Percentiles rank a stretch among this genome's conserved stretches.
Conservation (phyloP, 2,888 invertebrate genomes). For the Apomyelois bistriatella region DNA sequence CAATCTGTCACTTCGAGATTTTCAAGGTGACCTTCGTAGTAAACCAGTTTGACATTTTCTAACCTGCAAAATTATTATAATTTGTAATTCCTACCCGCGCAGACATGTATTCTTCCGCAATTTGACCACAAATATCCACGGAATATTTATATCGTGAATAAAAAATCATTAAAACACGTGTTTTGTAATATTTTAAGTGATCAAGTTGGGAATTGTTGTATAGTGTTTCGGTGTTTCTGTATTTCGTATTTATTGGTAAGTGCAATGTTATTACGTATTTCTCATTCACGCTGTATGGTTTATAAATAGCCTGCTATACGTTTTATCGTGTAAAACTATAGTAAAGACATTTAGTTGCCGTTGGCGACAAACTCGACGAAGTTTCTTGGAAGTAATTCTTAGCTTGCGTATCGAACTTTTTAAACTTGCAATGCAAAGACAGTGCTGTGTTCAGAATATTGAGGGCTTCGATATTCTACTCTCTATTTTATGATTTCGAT, state of each 20-base stretch:
- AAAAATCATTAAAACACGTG: conserved; percentile 41
- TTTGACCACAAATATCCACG: conserved; percentile 46
- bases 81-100: conserved; percentile 70
- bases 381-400: not conserved
- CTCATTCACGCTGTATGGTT: conserved; percentile 36
- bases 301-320: conserved; percentile 43
- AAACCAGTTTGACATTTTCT: conserved; percentile 61
- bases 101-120: conserved; percentile 52
- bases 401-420: not conserved
- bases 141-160: conserved; percentile 36
- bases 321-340: conserved; percentile 7
- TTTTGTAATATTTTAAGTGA: conserved; percentile 54
- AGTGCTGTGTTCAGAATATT: no score
- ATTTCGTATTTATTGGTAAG: conserved; percentile 40
- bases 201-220: conserved; percentile 36
- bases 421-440: not conserved
- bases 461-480: no score
- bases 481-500: no score
- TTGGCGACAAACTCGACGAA: not conserved
- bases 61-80: conserved; percentile 58
- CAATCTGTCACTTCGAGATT: conserved; percentile 43
- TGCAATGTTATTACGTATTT: conserved; percentile 34
- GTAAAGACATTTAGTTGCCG: conserved; percentile 3
- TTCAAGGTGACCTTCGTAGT: conserved; percentile 69
- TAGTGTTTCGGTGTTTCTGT: conserved; percentile 27